These are phyloP conservation scores for Papilio glaucus DNA, from an alignment of 1,140 invertebrate genomes.

Conservation along the genomic window DNA sequence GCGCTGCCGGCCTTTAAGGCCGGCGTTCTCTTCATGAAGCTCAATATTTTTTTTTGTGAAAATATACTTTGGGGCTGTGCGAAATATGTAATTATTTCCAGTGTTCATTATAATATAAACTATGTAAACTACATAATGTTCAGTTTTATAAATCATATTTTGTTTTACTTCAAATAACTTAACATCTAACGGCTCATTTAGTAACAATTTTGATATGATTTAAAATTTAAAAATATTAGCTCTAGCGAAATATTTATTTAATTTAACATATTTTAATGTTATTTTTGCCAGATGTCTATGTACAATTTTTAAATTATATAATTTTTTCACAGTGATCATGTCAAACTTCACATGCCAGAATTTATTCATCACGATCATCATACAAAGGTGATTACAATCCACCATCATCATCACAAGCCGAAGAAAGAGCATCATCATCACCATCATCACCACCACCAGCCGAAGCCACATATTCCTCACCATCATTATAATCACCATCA, in stretches of 20 bases:
- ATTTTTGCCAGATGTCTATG: too few relatives aligned
- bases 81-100: neutral
- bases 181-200: too few relatives aligned
- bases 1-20: too few relatives aligned
- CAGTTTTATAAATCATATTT: neutral
- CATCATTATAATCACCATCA: conserved; percentile 65
- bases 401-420: conserved; percentile 79
- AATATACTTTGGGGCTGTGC: neutral
- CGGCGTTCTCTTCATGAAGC: too few relatives aligned
- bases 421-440: conserved; percentile 80
- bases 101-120: neutral
- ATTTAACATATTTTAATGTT: too few relatives aligned
- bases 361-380: conserved; percentile 84
- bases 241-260: too few relatives aligned
- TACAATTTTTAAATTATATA: conserved; percentile 1
- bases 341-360: conserved; percentile 84
- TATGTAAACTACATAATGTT: neutral
- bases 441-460: conserved; percentile 78
- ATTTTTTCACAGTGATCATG: conserved; percentile 78
- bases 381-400: conserved; percentile 84
- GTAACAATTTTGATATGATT: too few relatives aligned
- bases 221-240: too few relatives aligned
- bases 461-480: conserved; percentile 60
- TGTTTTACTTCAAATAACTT: neutral
- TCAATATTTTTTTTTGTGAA: conserved; percentile 19